Evolutionary conservation across 2,113 vertebrate genomes (phyloP).

Genomic region (Antechinus flavipes): DNA sequence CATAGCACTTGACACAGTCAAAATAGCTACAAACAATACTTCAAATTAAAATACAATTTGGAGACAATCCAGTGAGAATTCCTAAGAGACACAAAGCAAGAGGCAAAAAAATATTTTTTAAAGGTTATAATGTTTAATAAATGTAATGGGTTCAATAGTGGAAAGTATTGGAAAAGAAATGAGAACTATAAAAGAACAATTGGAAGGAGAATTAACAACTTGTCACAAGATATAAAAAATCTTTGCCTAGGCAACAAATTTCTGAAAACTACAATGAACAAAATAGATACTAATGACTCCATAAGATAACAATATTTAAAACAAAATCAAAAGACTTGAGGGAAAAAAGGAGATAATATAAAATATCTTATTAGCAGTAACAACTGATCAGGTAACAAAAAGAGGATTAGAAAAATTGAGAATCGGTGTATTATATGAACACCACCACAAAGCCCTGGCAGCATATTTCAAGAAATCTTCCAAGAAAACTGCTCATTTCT

Average conservation of each 20-base stretch:
- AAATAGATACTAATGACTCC: background rate
- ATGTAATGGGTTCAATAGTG: background rate
- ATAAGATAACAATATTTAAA: background rate
- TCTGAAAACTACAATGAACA: background rate
- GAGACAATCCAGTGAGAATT: background rate
- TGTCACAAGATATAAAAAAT: background rate
- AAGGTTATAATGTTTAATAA: background rate
- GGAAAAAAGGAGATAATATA: background rate
- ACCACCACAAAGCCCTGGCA: no score
- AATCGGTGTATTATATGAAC: no score
- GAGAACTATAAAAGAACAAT: background rate
- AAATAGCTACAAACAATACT: background rate
- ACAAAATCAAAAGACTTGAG: background rate
- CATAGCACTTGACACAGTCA: background rate
- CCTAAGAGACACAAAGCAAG: background rate
- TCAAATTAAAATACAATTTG: background rate
- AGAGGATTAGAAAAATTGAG: no score
- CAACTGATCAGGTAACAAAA: background rate
- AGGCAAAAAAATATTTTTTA: background rate
- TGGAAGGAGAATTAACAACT: background rate
- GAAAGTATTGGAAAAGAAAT: background rate
- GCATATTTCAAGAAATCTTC: background rate
- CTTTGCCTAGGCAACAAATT: background rate
- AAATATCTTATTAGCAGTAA: background rate
- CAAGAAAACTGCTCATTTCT: background rate